These are phyloP conservation scores for Paralichthys olivaceus DNA, from an alignment of 2,113 vertebrate genomes.

Conservation along the genomic window DNA sequence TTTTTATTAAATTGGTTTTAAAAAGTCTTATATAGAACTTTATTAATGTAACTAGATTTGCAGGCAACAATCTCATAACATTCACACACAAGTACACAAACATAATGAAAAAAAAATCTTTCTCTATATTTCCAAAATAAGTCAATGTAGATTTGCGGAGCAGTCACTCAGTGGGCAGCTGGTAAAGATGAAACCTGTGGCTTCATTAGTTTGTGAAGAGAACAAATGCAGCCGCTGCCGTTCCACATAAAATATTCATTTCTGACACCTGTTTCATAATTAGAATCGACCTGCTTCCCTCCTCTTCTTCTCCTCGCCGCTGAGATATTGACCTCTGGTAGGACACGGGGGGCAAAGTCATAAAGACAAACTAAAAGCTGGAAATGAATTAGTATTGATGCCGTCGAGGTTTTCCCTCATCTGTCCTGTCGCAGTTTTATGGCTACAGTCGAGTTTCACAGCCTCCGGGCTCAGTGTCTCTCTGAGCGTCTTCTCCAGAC, in stretches of 20 bases:
- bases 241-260: constrained; percentile 72
- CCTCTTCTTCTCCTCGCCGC: constrained; percentile 20
- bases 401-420: constrained; percentile 6
- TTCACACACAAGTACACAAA: background rate
- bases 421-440: constrained; percentile 16
- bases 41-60: too few relatives aligned
- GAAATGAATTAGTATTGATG: constrained; percentile 60
- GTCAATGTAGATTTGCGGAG: too few relatives aligned
- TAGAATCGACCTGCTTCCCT: constrained; percentile 60
- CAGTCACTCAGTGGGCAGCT: too few relatives aligned
- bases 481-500: background rate
- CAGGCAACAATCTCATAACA: too few relatives aligned
- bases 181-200: background rate
- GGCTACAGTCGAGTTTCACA: background rate
- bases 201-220: constrained; percentile 20
- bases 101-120: background rate
- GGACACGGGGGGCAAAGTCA: constrained; percentile 20
- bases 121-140: background rate
- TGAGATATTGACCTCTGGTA: constrained; percentile 43
- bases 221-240: constrained; percentile 28
- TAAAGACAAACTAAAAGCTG: constrained; percentile 47
- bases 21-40: too few relatives aligned
- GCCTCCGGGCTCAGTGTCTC: background rate
- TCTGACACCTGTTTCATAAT: constrained; percentile 71
- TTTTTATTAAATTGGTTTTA: too few relatives aligned